Base-by-base conservation (phyloP, 2,113 vertebrate genomes). In the Potamarius usumacintae region DNA sequence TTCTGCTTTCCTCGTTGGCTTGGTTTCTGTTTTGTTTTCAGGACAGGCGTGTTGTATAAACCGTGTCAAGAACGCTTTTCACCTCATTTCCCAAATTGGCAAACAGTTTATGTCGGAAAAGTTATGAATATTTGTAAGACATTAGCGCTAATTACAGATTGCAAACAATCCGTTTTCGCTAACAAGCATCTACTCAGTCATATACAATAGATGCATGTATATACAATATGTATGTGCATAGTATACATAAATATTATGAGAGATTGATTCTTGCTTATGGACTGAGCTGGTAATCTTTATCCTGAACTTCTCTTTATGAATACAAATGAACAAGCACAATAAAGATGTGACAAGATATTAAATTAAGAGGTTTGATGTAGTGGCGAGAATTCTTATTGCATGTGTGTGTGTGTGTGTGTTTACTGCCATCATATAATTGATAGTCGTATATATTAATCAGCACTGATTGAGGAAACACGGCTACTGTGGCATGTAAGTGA, bases 261-360 rank as follows among this genome's bases (percentile, higher is more conserved):
- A 53, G 22, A 53, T n/a, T 77, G 74, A 52, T 77, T 52, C 9
- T 14, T 8, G 74, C 48, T 80, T 57, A 80, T 60, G 15, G 22
- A 57, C 78, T 80, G 55, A 80, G 55, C 78, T 58, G 78, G n/a
- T 55, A 80, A 60, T 62, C 25, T 60, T 60, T n/a, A 81, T 81
- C 52, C 79, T 62, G 27, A 62, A 22, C 27, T 22, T 22, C 57
- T 62, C 79, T 60, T 62, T 81, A 81, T 81, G 79, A 60, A 62
- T 81, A 81, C 79, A 81, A 81, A 81, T 60, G 79, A 81, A 60
- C 30, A 5, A 81, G 62, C 30, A 2, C 79, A 60, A 81, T 81
- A 81, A 62, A 84, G 27, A 84, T 84, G 50, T 57, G 67, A 84
- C 65, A 71, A 42, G 83, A 84, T 63, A 30, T 1, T 34, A 30